Conservation (phyloP, 1,140 invertebrate genomes). For the Fopius arisanus region DNA sequence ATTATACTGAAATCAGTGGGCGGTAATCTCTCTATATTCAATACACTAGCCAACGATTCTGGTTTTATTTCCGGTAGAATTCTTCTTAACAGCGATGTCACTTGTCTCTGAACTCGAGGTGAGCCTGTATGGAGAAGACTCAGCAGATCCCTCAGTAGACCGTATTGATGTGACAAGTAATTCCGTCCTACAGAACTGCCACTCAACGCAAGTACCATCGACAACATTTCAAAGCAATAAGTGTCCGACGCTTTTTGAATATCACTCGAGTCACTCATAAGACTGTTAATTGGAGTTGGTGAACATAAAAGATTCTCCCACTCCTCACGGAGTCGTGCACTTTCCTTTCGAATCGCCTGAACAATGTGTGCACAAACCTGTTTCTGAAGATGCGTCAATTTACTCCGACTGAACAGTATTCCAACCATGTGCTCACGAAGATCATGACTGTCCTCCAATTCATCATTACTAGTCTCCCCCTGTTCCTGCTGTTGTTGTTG, state of each 20-base stretch:
- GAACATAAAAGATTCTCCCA: conserved; percentile 76
- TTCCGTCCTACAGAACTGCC: conserved; percentile 89
- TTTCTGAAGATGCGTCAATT: conserved; percentile 92
- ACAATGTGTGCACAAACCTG: conserved; percentile 90
- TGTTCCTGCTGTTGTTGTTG: conserved; percentile 58
- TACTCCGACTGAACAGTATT: conserved; percentile 93
- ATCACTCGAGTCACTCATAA: conserved; percentile 60
- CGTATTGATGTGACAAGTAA: conserved; percentile 89
- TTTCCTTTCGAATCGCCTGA: conserved; percentile 89
- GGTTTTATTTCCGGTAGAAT: conserved; percentile 86
- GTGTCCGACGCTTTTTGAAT: conserved; percentile 76
- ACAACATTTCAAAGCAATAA: conserved; percentile 98
- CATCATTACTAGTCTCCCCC: conserved; percentile 62
- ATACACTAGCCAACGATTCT: conserved; percentile 70
- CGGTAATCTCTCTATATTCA: conserved; percentile 75
- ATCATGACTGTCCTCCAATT: conserved; percentile 80
- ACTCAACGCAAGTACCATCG: conserved; percentile 92
- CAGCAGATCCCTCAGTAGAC: conserved; percentile 84
- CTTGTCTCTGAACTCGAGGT: conserved; percentile 92
- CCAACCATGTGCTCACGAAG: conserved; percentile 96
- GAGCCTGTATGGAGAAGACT: conserved; percentile 92
- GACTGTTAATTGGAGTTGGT: conserved; percentile 56
- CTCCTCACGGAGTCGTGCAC: conserved; percentile 83
- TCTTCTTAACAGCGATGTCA: conserved; percentile 79
- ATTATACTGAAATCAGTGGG: conserved; percentile 82